These are phyloP conservation scores for Ricordea florida DNA, from an alignment of 92 coral and sea anemone genomes.

Conservation along the genomic window DNA sequence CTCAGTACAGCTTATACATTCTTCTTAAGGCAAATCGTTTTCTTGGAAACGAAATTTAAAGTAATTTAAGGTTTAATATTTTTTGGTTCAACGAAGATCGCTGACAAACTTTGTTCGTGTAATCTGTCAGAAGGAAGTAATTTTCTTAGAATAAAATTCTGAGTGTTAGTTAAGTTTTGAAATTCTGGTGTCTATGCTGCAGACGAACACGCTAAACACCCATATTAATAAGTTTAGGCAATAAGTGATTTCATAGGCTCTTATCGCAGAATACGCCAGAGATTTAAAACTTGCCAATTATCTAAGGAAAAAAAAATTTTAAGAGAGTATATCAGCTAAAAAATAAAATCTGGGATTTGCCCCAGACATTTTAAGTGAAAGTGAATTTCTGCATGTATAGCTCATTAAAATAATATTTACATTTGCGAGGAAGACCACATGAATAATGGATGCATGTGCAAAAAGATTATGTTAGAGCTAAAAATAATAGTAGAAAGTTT, in stretches of 20 bases:
- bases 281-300: no score
- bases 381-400: neutral
- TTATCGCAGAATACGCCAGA: neutral
- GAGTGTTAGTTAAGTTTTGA: neutral
- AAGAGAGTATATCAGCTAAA: no score
- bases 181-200: constrained; percentile 28
- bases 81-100: no score
- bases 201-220: constrained; percentile 1
- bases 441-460: constrained; percentile 64
- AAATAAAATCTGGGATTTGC: neutral
- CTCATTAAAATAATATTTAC: constrained; percentile 56
- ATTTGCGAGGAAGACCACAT: constrained; percentile 31
- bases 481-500: constrained; percentile 48
- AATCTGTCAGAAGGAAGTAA: no score
- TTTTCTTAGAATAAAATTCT: no score
- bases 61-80: no score
- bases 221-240: neutral
- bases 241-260: neutral
- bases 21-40: constrained; percentile 35
- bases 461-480: constrained; percentile 68
- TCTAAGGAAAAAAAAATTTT: no score
- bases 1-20: constrained; percentile 7
- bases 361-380: neutral
- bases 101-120: no score
- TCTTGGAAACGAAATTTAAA: constrained; percentile 39